Conservation (phyloP, 2,113 vertebrate genomes). For the Scytalopus superciliaris region DNA sequence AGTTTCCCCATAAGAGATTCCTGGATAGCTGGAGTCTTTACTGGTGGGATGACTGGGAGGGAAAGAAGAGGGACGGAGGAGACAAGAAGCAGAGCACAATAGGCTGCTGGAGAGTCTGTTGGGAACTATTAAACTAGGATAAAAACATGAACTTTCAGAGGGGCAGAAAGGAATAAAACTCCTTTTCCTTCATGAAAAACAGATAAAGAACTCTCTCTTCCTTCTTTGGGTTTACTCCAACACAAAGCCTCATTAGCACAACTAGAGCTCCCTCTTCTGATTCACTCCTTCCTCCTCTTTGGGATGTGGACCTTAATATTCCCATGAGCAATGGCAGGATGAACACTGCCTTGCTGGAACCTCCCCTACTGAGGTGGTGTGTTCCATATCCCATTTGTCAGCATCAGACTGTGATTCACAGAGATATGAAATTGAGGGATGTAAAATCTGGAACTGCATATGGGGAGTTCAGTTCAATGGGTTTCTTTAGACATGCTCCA, state of each 20-base stretch:
- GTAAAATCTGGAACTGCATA: not conserved
- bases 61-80: not conserved
- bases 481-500: not conserved
- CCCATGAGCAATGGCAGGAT: not conserved
- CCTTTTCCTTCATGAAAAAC: not conserved
- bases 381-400: not conserved
- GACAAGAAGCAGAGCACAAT: not conserved
- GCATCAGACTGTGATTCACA: not conserved
- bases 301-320: not conserved
- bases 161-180: not conserved
- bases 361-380: not conserved
- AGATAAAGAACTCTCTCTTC: not conserved
- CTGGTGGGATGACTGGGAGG: not conserved
- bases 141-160: not conserved
- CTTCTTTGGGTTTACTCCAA: not conserved
- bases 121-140: not conserved
- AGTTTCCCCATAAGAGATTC: not conserved
- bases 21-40: not conserved
- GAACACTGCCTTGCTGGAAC: not conserved
- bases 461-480: not conserved
- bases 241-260: not conserved
- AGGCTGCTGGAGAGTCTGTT: not conserved
- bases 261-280: constrained; percentile 53
- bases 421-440: not conserved
- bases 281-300: not conserved